Conservation (phyloP, 2,797 vertebrate species). For the Myotis pilosus region DNA sequence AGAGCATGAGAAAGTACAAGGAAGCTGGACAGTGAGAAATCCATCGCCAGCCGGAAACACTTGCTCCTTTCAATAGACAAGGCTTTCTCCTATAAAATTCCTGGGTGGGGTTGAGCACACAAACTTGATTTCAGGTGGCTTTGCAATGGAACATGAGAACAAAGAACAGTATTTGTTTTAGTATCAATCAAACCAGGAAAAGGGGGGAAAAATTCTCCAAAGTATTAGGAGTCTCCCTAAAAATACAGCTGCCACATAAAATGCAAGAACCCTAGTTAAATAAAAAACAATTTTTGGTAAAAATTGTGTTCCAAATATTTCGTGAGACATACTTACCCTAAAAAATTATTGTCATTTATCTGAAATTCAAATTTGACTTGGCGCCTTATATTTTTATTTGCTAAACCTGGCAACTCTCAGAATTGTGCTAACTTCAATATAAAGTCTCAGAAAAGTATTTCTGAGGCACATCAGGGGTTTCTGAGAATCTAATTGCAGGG, state of each 20-base stretch:
- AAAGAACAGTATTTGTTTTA: background rate
- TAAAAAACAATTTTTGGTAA: background rate
- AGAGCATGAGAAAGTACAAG: constrained; percentile 1
- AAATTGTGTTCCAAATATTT: constrained; percentile 15
- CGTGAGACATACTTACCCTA: background rate
- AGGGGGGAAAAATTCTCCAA: background rate
- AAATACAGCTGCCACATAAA: background rate
- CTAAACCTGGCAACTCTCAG: background rate
- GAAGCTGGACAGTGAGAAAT: background rate
- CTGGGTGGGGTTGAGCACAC: background rate
- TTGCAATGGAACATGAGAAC: background rate
- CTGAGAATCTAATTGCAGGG: background rate
- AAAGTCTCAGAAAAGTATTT: background rate
- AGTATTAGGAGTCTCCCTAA: background rate
- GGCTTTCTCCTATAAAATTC: background rate
- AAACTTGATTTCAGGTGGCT: background rate
- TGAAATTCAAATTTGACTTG: background rate
- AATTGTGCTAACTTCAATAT: background rate
- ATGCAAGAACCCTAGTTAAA: background rate
- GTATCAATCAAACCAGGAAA: background rate
- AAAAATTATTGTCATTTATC: background rate
- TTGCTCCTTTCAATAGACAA: background rate
- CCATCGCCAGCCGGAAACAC: background rate
- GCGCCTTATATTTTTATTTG: background rate
- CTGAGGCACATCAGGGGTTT: background rate